These are phyloP conservation scores for Lophius americanus DNA, from an alignment of 2,797 vertebrate genomes.

Conservation along the genomic window DNA sequence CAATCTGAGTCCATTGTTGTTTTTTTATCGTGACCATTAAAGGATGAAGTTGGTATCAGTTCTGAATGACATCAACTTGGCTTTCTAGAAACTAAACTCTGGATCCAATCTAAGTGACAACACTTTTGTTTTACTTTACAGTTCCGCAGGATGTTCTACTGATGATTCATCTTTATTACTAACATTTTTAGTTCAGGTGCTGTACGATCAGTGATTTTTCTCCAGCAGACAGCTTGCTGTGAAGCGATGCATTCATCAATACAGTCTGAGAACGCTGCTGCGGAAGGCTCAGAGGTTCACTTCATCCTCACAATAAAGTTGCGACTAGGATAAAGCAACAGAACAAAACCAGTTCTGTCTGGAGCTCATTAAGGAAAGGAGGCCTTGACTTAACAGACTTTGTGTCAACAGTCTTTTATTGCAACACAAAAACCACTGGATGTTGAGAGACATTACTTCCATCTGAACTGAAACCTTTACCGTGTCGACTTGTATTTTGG, in stretches of 20 bases:
- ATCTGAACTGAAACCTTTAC: too few relatives aligned
- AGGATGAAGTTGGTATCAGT: conserved; percentile 43
- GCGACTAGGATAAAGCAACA: not conserved
- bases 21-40: conserved; percentile 12
- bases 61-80: conserved; percentile 55
- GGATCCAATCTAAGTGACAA: conserved; percentile 50
- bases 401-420: too few relatives aligned
- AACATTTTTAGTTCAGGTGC: conserved; percentile 21
- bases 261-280: conserved; percentile 9
- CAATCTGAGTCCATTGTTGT: conserved; percentile 13
- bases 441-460: not conserved
- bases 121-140: conserved; percentile 33
- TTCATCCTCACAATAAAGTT: not conserved
- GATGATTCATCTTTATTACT: conserved; percentile 50
- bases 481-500: too few relatives aligned
- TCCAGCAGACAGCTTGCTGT: conserved; percentile 28
- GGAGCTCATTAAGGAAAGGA: too few relatives aligned
- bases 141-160: conserved; percentile 28
- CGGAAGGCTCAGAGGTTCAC: conserved; percentile 18
- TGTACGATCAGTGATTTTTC: conserved; percentile 18
- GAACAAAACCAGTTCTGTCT: not conserved
- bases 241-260: conserved; percentile 39
- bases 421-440: not conserved
- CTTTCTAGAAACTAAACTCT: conserved; percentile 46
- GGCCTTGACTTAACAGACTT: too few relatives aligned